Percentiles rank a stretch among this genome's conserved stretches.
Conservation (phyloP, 2,888 invertebrate genomes). For the Hemaris fuciformis region DNA sequence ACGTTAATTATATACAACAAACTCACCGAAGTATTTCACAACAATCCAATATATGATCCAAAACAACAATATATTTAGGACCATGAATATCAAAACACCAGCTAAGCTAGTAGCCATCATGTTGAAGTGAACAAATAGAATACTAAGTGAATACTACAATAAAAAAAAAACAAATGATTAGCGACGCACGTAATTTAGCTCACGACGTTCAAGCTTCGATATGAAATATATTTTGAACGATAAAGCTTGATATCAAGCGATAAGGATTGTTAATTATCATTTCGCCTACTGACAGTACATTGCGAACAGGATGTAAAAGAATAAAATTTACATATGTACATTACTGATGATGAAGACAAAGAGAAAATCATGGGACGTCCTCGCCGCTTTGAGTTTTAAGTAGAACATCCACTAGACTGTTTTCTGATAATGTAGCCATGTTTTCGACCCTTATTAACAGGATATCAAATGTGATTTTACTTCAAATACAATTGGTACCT, state of each 20-base stretch:
- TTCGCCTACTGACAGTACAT: neutral
- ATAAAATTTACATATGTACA: neutral
- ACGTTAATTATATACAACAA: neutral
- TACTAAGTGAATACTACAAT: neutral
- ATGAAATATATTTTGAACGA: constrained; percentile 10
- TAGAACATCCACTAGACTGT: too few species aligned
- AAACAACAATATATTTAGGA: constrained; percentile 52
- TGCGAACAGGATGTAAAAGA: neutral
- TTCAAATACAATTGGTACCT: too few species aligned
- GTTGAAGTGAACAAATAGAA: neutral
- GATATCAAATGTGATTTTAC: too few species aligned
- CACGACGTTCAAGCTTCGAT: neutral
- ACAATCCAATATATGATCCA: constrained; percentile 55
- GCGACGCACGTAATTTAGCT: neutral
- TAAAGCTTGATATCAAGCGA: constrained; percentile 11
- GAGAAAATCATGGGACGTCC: too few species aligned
- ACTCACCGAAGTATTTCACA: constrained; percentile 60
- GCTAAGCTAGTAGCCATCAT: constrained; percentile 43
- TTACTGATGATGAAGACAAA: too few species aligned
- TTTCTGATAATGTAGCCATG: too few species aligned
- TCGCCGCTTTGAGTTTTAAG: too few species aligned
- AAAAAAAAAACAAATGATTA: constrained; percentile 12
- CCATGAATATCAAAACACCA: constrained; percentile 50
- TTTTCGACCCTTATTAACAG: too few species aligned
- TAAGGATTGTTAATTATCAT: constrained; percentile 7